These are phyloP conservation scores for Drosophila austrosaltans DNA, from an alignment of 2,888 invertebrate species.

Conservation along the genomic window DNA sequence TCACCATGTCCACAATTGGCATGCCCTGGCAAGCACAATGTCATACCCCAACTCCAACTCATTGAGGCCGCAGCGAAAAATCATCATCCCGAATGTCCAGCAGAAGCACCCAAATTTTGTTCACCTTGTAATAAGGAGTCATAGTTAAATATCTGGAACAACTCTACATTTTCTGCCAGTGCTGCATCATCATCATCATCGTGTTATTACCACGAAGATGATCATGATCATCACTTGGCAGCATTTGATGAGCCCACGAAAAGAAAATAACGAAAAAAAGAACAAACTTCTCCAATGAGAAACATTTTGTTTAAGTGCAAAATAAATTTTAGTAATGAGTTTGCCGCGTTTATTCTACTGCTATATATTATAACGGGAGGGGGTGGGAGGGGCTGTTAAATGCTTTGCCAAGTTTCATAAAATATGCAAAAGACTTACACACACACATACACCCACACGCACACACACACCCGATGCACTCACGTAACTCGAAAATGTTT, in stretches of 20 bases:
- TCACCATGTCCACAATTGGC: slow-evolving; percentile 32
- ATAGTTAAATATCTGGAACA: not conserved
- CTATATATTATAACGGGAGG: not conserved
- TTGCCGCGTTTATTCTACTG: slow-evolving; percentile 59
- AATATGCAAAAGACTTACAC: slow-evolving; percentile 68
- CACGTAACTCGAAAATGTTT: slow-evolving; percentile 63
- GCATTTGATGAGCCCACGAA: slow-evolving; percentile 24
- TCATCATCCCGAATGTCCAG: not conserved
- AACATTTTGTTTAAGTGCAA: slow-evolving; percentile 79
- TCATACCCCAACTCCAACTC: slow-evolving; percentile 17
- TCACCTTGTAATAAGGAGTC: slow-evolving; percentile 13
- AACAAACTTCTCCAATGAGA: slow-evolving; percentile 33
- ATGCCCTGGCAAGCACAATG: not conserved
- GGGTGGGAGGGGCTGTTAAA: slow-evolving; percentile 58
- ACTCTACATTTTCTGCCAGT: not conserved
- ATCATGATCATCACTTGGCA: slow-evolving; percentile 16
- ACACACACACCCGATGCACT: slow-evolving; percentile 49
- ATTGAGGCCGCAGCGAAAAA: slow-evolving; percentile 22
- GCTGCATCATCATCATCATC: slow-evolving; percentile 2
- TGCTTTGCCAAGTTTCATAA: slow-evolving; percentile 75
- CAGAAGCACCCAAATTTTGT: slow-evolving; percentile 2
- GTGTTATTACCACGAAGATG: not conserved
- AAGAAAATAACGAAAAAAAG: not conserved
- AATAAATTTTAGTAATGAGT: slow-evolving; percentile 79
- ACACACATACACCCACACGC: slow-evolving; percentile 28